A percentile compares a stretch with the other conserved stretches of the same genome.
Evolutionary conservation across 2,797 vertebrate genomes (phyloP).

Genomic region (Myotis myotis): DNA sequence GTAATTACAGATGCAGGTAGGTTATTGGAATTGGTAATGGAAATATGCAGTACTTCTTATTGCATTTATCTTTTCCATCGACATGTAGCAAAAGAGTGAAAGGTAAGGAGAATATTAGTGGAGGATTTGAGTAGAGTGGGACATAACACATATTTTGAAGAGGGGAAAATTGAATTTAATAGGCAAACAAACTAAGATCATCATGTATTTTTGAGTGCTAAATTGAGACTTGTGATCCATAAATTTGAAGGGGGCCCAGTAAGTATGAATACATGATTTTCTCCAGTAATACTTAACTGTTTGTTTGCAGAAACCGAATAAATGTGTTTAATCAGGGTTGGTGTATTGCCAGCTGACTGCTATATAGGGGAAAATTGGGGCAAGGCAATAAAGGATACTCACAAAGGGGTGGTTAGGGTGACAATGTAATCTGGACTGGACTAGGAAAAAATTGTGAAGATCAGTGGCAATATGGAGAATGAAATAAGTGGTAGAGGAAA

Average conservation of each 20-base stretch:
- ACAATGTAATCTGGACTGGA: background rate
- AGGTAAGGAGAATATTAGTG: background rate
- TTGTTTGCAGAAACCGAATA: constrained; percentile 26
- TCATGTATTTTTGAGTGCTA: background rate
- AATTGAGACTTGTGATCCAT: background rate
- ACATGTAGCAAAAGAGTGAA: background rate
- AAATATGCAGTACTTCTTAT: background rate
- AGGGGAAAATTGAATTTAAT: background rate
- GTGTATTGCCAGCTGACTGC: background rate
- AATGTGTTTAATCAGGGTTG: background rate
- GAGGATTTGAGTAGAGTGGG: background rate
- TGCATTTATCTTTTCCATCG: background rate
- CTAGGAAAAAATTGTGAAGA: background rate
- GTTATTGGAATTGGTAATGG: background rate
- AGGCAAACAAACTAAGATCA: background rate
- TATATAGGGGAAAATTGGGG: background rate
- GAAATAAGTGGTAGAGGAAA: background rate
- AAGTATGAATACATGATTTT: background rate
- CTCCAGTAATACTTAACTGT: background rate
- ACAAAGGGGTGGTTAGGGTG: too few relatives aligned
- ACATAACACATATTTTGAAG: background rate
- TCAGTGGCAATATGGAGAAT: background rate
- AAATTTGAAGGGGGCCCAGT: background rate
- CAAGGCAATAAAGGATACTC: background rate
- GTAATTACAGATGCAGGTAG: background rate